Evolutionary conservation across 2,797 vertebrate genomes (phyloP).

Genomic region (Borostomias antarcticus): DNA sequence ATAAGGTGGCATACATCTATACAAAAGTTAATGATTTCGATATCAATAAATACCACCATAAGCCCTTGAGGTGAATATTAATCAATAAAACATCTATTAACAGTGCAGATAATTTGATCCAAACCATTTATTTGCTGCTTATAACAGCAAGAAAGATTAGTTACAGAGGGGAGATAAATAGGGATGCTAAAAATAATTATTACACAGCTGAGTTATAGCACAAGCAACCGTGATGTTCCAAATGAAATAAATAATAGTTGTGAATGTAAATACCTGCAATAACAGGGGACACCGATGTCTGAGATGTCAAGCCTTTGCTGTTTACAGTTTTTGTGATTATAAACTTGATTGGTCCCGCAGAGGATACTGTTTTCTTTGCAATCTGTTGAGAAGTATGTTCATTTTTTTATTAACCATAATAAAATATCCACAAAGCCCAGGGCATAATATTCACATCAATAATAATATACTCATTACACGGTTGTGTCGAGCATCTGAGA

Average conservation of each 20-base stretch:
- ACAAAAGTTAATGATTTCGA: too few species aligned
- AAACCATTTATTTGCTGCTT: not conserved
- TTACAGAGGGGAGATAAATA: too few species aligned
- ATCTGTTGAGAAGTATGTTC: conserved; percentile 78
- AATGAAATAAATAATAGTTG: too few species aligned
- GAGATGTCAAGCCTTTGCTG: conserved; percentile 89
- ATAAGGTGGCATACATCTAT: not conserved
- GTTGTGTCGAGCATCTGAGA: not conserved
- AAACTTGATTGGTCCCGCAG: conserved; percentile 92
- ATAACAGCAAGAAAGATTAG: too few species aligned
- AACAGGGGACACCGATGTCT: conserved; percentile 87
- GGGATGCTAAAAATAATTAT: too few species aligned
- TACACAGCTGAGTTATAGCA: too few species aligned
- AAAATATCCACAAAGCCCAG: not conserved
- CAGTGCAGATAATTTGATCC: too few species aligned
- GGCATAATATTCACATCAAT: not conserved
- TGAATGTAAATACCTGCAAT: conserved; percentile 78
- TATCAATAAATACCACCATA: too few species aligned
- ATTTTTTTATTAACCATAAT: not conserved
- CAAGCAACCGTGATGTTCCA: too few species aligned
- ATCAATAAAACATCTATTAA: too few species aligned
- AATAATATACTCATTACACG: not conserved
- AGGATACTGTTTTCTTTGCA: conserved; percentile 92
- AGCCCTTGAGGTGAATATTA: too few species aligned
- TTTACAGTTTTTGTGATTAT: conserved; percentile 98